phyloP scores from a whole-genome alignment of 2,888 invertebrate genomes.

The Melanchra persicariae region DNA sequence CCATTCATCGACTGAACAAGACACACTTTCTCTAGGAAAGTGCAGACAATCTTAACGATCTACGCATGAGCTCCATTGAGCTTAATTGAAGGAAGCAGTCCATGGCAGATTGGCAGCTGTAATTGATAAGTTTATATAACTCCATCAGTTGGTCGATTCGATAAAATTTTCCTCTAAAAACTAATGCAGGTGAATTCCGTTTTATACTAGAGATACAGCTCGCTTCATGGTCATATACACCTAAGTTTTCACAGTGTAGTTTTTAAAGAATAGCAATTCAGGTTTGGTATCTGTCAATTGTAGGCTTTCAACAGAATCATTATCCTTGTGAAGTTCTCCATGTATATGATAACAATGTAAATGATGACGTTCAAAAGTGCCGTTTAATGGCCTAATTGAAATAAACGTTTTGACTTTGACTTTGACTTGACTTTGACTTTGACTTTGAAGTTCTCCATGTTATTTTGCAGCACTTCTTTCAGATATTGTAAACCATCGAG shows the following conservation, averaged over 20 bases:
- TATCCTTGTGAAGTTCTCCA: too few relatives aligned
- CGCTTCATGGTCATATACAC: background rate
- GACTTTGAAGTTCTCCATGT: too few relatives aligned
- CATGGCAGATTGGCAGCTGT: background rate
- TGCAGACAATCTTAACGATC: conserved; percentile 17
- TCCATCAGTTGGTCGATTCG: background rate
- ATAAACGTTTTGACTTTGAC: too few relatives aligned
- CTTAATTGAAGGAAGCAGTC: conserved; percentile 26
- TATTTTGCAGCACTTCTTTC: too few relatives aligned
- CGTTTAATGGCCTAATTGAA: too few relatives aligned
- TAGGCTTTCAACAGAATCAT: background rate
- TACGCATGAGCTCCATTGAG: conserved; percentile 3
- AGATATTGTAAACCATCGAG: background rate
- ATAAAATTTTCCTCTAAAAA: background rate
- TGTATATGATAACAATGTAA: too few relatives aligned
- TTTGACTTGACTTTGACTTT: too few relatives aligned
- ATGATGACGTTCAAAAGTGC: too few relatives aligned
- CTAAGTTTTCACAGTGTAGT: background rate
- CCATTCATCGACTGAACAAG: conserved; percentile 15
- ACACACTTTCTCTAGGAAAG: conserved; percentile 42
- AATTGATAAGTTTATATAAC: conserved; percentile 17
- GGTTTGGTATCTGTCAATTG: background rate
- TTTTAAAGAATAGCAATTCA: background rate
- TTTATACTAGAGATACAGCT: background rate
- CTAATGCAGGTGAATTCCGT: background rate